Conservation (phyloP, 2,888 invertebrate species). For the Drepana falcataria region DNA sequence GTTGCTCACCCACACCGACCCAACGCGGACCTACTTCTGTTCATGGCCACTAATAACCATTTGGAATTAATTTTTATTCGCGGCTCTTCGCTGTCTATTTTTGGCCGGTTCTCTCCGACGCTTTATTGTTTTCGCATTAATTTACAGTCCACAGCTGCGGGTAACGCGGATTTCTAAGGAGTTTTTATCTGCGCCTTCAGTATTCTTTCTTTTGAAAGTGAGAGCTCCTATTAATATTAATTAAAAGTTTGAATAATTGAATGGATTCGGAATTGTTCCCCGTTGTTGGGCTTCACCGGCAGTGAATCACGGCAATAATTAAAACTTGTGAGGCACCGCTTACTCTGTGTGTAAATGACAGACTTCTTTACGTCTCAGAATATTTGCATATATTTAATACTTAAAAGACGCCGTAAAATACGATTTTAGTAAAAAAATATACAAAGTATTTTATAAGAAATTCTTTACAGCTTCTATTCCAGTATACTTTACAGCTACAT, state of each 20-base stretch:
- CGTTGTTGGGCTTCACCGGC: slow-evolving; percentile 63
- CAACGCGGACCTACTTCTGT: slow-evolving; percentile 52
- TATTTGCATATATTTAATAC: too few relatives aligned
- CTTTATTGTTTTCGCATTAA: slow-evolving; percentile 77
- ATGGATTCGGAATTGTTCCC: slow-evolving; percentile 70
- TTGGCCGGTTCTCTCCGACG: slow-evolving; percentile 46
- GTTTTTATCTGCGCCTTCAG: slow-evolving; percentile 65
- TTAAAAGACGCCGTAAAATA: too few relatives aligned
- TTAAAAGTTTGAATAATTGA: slow-evolving; percentile 78
- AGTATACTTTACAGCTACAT: neutral
- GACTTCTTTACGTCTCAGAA: slow-evolving; percentile 27
- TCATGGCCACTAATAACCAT: slow-evolving; percentile 65
- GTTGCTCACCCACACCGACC: slow-evolving; percentile 48
- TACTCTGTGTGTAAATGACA: slow-evolving; percentile 57
- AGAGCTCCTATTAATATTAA: slow-evolving; percentile 77
- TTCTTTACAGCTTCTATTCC: neutral
- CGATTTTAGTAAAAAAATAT: too few relatives aligned
- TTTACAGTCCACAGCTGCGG: slow-evolving; percentile 74
- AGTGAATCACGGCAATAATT: slow-evolving; percentile 68
- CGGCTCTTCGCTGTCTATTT: slow-evolving; percentile 59
- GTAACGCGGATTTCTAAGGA: slow-evolving; percentile 73
- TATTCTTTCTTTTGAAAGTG: slow-evolving; percentile 74
- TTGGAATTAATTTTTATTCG: slow-evolving; percentile 66
- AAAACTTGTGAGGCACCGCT: slow-evolving; percentile 55
- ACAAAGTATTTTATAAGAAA: neutral